Percentiles rank a stretch among this genome's conserved stretches.
Evolutionary conservation across 1,140 invertebrate species (phyloP).

Genomic region (Drosophila burlai): DNA sequence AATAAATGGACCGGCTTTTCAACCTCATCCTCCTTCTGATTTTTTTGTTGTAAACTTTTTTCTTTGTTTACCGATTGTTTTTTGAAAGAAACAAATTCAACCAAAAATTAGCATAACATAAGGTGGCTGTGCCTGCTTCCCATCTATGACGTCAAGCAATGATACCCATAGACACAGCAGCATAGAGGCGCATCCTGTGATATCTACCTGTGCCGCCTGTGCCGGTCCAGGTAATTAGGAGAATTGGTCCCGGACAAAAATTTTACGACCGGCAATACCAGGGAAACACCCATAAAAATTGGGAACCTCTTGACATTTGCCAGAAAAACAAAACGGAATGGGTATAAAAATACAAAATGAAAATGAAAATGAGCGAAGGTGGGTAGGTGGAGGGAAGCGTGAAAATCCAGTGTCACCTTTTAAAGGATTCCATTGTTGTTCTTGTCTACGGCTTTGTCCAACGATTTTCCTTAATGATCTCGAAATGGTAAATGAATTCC

Average conservation of each 20-base stretch:
- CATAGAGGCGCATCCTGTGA: slow-evolving; percentile 24
- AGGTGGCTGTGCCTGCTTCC: slow-evolving; percentile 22
- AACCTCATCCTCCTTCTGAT: slow-evolving; percentile 5
- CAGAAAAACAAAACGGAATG: slow-evolving; percentile 28
- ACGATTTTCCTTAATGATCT: slow-evolving; percentile 45
- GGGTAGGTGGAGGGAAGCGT: slow-evolving; percentile 20
- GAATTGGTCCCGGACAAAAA: slow-evolving; percentile 24
- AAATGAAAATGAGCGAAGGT: slow-evolving; percentile 1
- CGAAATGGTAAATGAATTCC: slow-evolving; percentile 47
- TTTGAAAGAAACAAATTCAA: slow-evolving; percentile 38
- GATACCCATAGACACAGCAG: slow-evolving; percentile 2
- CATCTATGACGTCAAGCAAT: slow-evolving; percentile 48
- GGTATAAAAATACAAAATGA: not conserved
- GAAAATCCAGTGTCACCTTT: slow-evolving; percentile 49
- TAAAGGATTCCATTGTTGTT: slow-evolving; percentile 41
- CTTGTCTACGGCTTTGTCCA: slow-evolving; percentile 19
- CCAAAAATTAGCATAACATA: slow-evolving; percentile 69
- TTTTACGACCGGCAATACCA: slow-evolving; percentile 46
- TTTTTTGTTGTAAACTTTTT: slow-evolving; percentile 18
- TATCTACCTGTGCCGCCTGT: slow-evolving; percentile 48
- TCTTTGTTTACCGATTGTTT: slow-evolving; percentile 54
- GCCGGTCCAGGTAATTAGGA: slow-evolving; percentile 56
- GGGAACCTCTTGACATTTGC: slow-evolving; percentile 47
- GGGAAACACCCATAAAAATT: slow-evolving; percentile 32
- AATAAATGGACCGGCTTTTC: slow-evolving; percentile 62